These are phyloP conservation scores for Pomatorhinus ruficollis DNA, from an alignment of 2,113 vertebrate species.

Conservation along the genomic window DNA sequence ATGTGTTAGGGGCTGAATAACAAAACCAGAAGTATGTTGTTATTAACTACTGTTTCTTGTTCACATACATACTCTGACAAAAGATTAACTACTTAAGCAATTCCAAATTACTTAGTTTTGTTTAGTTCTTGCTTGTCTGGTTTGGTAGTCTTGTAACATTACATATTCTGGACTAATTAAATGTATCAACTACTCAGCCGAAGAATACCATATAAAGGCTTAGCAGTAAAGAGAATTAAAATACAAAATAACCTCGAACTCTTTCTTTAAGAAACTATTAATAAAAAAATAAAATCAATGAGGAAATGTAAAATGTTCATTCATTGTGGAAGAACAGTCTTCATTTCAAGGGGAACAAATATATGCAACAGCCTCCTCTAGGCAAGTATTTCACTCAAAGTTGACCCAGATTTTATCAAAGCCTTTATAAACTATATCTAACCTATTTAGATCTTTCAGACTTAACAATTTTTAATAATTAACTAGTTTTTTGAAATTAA, in stretches of 20 bases:
- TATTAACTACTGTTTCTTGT: not conserved
- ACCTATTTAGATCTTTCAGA: not conserved
- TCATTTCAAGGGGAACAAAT: not conserved
- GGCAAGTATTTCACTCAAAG: not conserved
- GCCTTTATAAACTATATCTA: not conserved
- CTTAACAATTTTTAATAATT: not conserved
- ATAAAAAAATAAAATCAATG: not conserved
- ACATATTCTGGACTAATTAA: not conserved
- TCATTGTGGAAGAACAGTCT: not conserved
- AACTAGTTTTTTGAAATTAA: not conserved
- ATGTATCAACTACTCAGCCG: not conserved
- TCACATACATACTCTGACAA: not conserved
- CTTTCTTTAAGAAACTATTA: not conserved
- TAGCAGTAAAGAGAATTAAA: not conserved
- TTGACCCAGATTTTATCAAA: not conserved
- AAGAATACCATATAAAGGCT: not conserved
- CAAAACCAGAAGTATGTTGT: not conserved
- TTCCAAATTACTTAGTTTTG: not conserved
- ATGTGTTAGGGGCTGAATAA: rapidly evolving
- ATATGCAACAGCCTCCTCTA: not conserved
- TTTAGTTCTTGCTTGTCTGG: not conserved
- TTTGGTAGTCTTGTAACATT: not conserved
- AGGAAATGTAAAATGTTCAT: not conserved
- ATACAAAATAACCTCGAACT: not conserved
- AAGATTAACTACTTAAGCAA: not conserved